Evolutionary conservation across 2,888 invertebrate genomes (phyloP).

Genomic region (Antheraea yamamai): DNA sequence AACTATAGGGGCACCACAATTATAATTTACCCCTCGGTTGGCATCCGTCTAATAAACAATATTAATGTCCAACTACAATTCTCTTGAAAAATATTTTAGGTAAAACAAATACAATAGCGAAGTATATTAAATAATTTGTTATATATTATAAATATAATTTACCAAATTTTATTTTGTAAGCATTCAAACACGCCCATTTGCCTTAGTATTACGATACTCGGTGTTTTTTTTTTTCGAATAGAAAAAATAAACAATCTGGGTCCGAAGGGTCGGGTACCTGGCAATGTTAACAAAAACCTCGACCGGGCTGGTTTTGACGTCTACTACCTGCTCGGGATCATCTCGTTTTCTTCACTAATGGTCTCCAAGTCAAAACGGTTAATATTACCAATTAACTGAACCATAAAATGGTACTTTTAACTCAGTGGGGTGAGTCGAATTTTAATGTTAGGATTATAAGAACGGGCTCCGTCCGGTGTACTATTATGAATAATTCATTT

Average conservation of each 20-base stretch:
- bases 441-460: slow-evolving; percentile 59
- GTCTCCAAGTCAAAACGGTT: slow-evolving; percentile 64
- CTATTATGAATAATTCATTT: slow-evolving; percentile 69
- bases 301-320: slow-evolving; percentile 58
- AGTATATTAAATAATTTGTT: background rate
- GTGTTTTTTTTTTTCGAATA: slow-evolving; percentile 45
- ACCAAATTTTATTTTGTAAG: slow-evolving; percentile 16
- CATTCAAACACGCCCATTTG: slow-evolving; percentile 16
- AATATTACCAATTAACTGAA: slow-evolving; percentile 74
- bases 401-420: slow-evolving; percentile 63
- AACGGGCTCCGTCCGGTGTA: slow-evolving; percentile 46
- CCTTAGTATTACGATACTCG: slow-evolving; percentile 32
- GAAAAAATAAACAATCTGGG: slow-evolving; percentile 58
- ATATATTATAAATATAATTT: background rate
- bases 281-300: slow-evolving; percentile 65
- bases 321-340: slow-evolving; percentile 75
- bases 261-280: slow-evolving; percentile 72
- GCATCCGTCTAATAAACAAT: background rate
- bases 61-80: background rate
- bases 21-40: background rate
- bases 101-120: background rate
- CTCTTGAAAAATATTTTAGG: background rate
- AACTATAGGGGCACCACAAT: background rate
- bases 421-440: slow-evolving; percentile 63
- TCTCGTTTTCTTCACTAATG: slow-evolving; percentile 70